A percentile compares a stretch with the other conserved stretches of the same genome.
These are phyloP conservation scores for Rhodophaea formosa DNA, from an alignment of 2,888 invertebrate genomes.

Conservation along the genomic window DNA sequence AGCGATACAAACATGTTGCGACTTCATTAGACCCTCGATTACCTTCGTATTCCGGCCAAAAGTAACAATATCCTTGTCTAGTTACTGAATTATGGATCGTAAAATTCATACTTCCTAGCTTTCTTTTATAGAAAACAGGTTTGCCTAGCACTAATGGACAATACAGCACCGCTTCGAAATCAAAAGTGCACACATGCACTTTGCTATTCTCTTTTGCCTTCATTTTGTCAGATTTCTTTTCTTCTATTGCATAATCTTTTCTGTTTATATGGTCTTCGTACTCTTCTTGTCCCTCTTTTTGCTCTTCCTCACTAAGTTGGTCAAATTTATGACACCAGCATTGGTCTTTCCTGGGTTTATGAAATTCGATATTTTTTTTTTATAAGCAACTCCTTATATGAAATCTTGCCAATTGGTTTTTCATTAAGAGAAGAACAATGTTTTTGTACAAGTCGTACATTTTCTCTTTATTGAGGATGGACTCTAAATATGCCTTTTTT, in stretches of 20 bases:
- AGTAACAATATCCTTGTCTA: conserved; percentile 28
- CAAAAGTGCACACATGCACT: conserved; percentile 28
- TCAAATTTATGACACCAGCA: neutral
- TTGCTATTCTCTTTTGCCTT: conserved; percentile 21
- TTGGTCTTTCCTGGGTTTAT: neutral
- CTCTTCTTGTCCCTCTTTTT: neutral
- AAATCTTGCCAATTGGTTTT: neutral
- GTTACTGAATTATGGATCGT: conserved; percentile 29
- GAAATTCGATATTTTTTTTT: neutral
- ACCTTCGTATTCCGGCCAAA: conserved; percentile 27
- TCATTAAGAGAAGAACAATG: neutral
- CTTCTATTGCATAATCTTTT: neutral
- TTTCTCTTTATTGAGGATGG: neutral
- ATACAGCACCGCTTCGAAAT: conserved; percentile 28
- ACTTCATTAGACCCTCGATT: conserved; percentile 24
- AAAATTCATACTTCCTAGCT: conserved; percentile 28
- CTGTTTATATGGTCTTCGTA: neutral
- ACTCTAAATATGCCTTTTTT: conserved; percentile 7
- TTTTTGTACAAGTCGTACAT: neutral
- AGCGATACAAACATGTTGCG: conserved; percentile 1
- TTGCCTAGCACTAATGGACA: conserved; percentile 28
- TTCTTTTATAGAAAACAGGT: conserved; percentile 27
- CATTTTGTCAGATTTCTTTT: neutral
- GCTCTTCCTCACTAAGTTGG: neutral
- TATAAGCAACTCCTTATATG: neutral